Conservation (phyloP, 2,888 invertebrate genomes). For the Abrostola triplasia region DNA sequence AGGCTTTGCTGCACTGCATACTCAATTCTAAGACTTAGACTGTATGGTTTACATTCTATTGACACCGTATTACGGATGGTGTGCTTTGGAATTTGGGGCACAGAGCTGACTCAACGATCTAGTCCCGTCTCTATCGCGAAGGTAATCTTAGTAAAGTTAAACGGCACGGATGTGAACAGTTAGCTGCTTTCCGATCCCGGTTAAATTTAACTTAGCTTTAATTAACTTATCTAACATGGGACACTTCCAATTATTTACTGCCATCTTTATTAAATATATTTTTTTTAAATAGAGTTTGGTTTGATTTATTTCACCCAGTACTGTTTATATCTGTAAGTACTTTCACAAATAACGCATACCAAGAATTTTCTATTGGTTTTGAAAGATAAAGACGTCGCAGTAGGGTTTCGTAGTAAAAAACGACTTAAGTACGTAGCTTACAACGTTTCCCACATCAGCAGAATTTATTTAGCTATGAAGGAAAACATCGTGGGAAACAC, state of each 20-base stretch:
- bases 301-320: background rate
- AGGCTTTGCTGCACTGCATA: constrained; percentile 55
- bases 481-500: constrained; percentile 16
- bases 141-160: constrained; percentile 66
- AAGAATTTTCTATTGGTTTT: no score
- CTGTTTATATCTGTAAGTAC: background rate
- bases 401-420: background rate
- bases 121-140: constrained; percentile 80
- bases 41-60: constrained; percentile 68
- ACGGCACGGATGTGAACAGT: constrained; percentile 51
- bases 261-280: background rate
- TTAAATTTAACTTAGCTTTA: constrained; percentile 33
- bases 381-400: no score
- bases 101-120: constrained; percentile 85
- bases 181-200: constrained; percentile 44
- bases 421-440: background rate
- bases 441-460: background rate
- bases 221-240: constrained; percentile 27
- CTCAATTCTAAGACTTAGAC: constrained; percentile 53
- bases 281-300: background rate
- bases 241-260: constrained; percentile 16
- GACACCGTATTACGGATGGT: constrained; percentile 71
- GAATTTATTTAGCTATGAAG: background rate
- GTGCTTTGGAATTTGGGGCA: constrained; percentile 85
- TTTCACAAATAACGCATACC: no score